Evolutionary conservation across 2,888 invertebrate species (phyloP).

Genomic region (Argyra leucocephala): DNA sequence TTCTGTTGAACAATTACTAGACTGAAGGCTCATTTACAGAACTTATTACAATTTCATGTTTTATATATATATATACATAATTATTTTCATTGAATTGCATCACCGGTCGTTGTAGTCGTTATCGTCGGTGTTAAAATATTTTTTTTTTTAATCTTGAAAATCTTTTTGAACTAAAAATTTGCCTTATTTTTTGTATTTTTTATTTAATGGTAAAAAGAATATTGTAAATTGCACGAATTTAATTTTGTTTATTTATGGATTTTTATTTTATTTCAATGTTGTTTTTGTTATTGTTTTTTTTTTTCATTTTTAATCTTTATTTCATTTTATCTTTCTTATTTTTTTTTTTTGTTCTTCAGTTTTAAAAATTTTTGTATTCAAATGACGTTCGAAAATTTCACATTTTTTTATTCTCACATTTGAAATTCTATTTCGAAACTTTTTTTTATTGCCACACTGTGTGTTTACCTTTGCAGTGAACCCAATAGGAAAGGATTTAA

Average conservation of each 20-base stretch:
- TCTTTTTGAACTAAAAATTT: not conserved
- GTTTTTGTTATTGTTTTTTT: too few relatives aligned
- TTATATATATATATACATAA: too few relatives aligned
- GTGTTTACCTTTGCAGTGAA: too few relatives aligned
- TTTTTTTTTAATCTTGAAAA: not conserved
- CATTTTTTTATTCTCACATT: not conserved
- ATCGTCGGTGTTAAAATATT: not conserved
- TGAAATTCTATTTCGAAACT: too few relatives aligned
- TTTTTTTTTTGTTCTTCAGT: not conserved
- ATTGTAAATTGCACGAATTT: constrained; percentile 1
- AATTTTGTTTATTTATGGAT: constrained; percentile 6
- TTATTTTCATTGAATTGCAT: not conserved
- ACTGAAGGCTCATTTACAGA: too few relatives aligned
- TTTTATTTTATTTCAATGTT: not conserved
- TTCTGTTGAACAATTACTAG: too few relatives aligned
- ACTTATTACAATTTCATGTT: not conserved
- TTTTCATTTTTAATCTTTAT: too few relatives aligned
- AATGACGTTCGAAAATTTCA: not conserved
- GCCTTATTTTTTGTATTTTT: not conserved
- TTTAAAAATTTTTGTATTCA: not conserved
- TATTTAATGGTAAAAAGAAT: not conserved
- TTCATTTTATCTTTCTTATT: too few relatives aligned
- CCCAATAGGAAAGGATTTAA: too few relatives aligned
- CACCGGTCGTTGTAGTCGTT: too few relatives aligned
- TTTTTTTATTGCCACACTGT: too few relatives aligned